phyloP scores from a whole-genome alignment of 2,888 invertebrate species.

The Chalcis sispes region DNA sequence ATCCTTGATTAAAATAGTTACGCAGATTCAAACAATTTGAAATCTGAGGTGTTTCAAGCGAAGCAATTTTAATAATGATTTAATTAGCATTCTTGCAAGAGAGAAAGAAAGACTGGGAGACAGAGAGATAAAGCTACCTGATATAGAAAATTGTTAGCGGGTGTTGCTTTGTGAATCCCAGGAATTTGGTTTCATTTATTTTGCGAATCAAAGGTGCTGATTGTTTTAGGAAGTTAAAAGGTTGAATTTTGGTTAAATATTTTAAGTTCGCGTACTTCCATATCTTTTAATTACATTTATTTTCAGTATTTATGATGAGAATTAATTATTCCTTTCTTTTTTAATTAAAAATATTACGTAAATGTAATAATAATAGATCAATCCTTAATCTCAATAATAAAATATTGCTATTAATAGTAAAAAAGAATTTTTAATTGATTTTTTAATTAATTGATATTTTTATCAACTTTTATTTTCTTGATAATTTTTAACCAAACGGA shows the following conservation, averaged over 20 bases:
- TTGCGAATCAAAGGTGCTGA: conserved; percentile 52
- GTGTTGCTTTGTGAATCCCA: conserved; percentile 50
- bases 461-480: too few species aligned
- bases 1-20: conserved; percentile 56
- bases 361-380: too few species aligned
- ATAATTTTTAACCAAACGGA: too few species aligned
- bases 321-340: too few species aligned
- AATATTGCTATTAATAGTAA: too few species aligned
- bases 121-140: conserved; percentile 37
- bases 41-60: conserved; percentile 31
- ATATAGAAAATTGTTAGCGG: conserved; percentile 45
- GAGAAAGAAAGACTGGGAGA: neutral
- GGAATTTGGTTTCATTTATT: conserved; percentile 49
- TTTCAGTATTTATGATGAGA: too few species aligned
- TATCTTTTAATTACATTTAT: too few species aligned
- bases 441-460: too few species aligned
- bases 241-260: neutral
- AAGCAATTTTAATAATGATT: conserved; percentile 74
- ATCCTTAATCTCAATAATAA: too few species aligned
- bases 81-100: conserved; percentile 73
- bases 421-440: too few species aligned
- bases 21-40: conserved; percentile 31
- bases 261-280: too few species aligned
- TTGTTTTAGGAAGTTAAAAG: conserved; percentile 33
- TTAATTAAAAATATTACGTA: too few species aligned